Evolutionary conservation across 1,140 invertebrate genomes (phyloP), one percentile per base, ranked within the genome.

Genomic region (Caenorhabditis tropicalis): DNA sequence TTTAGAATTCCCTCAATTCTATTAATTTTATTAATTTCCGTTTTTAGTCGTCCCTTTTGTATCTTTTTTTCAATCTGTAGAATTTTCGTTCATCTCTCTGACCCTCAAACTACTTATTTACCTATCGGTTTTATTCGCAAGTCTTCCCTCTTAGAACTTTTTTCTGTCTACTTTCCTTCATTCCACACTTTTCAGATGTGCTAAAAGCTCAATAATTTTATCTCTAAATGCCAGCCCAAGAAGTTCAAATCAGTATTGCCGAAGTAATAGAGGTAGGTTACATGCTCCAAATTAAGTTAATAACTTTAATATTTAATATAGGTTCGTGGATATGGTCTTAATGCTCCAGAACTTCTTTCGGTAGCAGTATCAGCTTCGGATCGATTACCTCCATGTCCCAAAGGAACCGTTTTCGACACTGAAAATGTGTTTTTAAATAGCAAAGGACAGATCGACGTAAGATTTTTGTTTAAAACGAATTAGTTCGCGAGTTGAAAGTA

Each of bases 201-300:
- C 65, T 74, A 74, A 74, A 74, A 74, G 65, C 65, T 43, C 36
- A 74, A 46, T 27, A 19, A 33, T 33, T 16, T 27, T 15, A 65
- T 65, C n/a, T n/a, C 7, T 36, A 31, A 31, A 46, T 65, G 58
- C 58, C 65, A 15, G 65, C 65, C 7, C 65, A 74, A 74, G 83
- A 84, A 80, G 83, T 84, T 51, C 70, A 84, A 80, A 65, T 84
- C 48, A 84, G 74, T 51, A 60, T 84, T 36, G 83, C 83, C 16
- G 83, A 84, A 70, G 70, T 84, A 24, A 74, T 48, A 10, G 83
- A 79, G 70, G 82, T 83, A 74, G 6, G 29, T 51, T 27, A 70
- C 21, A 21, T 31, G n/a, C 9, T 12, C 2, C 16, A 15, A 51
- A 51, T 4, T 19, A 19, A 15, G n/a, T 16, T 51, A 0, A 49